phyloP scores from a whole-genome alignment of 2,888 invertebrate genomes.

The Xestia rhomboidea region DNA sequence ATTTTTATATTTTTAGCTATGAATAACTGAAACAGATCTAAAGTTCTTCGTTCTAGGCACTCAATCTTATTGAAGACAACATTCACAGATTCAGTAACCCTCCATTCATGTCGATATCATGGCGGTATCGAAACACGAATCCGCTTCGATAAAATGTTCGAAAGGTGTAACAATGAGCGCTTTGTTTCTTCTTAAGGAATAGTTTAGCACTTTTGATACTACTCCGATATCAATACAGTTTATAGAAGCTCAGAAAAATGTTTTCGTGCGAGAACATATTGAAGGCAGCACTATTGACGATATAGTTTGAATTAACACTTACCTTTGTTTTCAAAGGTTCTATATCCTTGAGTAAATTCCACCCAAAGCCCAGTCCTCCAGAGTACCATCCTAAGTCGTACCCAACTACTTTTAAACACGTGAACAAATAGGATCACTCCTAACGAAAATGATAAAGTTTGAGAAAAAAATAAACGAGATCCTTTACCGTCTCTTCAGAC shows the following conservation, averaged over 20 bases:
- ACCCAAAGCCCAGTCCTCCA: constrained; percentile 34
- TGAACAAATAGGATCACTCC: constrained; percentile 64
- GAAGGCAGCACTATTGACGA: neutral
- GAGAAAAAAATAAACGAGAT: constrained; percentile 66
- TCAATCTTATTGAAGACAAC: constrained; percentile 31
- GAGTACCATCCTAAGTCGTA: constrained; percentile 34
- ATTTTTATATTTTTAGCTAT: constrained; percentile 11
- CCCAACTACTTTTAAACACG: constrained; percentile 56
- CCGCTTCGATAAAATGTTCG: constrained; percentile 26
- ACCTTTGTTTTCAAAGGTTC: constrained; percentile 54
- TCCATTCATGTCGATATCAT: constrained; percentile 35
- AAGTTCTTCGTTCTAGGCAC: constrained; percentile 16
- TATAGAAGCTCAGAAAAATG: constrained; percentile 10
- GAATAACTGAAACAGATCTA: constrained; percentile 9
- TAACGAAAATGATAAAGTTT: constrained; percentile 62
- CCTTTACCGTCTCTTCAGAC: constrained; percentile 69
- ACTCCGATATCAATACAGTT: constrained; percentile 11
- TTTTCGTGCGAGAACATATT: neutral
- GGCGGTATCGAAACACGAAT: constrained; percentile 20
- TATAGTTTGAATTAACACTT: constrained; percentile 43
- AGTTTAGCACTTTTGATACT: constrained; percentile 28
- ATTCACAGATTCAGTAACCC: constrained; percentile 13
- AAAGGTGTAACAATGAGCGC: constrained; percentile 24
- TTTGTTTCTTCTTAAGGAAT: constrained; percentile 48
- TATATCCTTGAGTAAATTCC: constrained; percentile 47